These are phyloP conservation scores for Blera fallax DNA, from an alignment of 2,888 invertebrate species.

Conservation along the genomic window DNA sequence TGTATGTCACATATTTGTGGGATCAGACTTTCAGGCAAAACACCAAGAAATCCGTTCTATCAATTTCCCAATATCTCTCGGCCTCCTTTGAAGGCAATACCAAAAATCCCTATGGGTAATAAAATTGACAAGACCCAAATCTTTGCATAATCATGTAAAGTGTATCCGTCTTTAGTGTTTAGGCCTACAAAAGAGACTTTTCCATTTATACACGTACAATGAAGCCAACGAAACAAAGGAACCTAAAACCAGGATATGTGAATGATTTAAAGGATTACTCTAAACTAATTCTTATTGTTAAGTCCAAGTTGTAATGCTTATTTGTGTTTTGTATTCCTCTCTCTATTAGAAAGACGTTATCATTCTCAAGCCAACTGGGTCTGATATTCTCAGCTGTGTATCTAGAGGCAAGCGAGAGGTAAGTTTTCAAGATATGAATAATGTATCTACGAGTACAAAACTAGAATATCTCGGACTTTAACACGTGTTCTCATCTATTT, in stretches of 20 bases:
- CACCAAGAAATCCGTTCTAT: not conserved
- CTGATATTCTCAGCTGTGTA: conserved; percentile 93
- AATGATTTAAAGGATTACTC: not conserved
- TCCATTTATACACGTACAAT: not conserved
- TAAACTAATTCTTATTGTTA: conserved; percentile 15
- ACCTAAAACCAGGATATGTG: conserved; percentile 4
- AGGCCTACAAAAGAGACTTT: not conserved
- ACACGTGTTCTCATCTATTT: conserved; percentile 67
- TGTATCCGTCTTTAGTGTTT: not conserved
- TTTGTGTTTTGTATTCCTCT: conserved; percentile 13
- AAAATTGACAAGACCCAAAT: not conserved
- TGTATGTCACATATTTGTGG: not conserved
- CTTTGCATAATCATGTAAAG: not conserved
- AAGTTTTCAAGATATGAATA: conserved; percentile 77
- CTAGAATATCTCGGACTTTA: conserved; percentile 25
- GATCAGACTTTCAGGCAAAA: not conserved
- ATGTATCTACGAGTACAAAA: not conserved
- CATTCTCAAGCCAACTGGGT: conserved; percentile 90
- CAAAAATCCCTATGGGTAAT: not conserved
- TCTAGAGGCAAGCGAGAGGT: conserved; percentile 98
- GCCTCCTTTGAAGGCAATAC: not conserved
- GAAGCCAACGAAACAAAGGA: not conserved
- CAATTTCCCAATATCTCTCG: not conserved
- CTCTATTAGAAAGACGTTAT: conserved; percentile 89
- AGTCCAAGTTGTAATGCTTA: conserved; percentile 40